phyloP scores from a whole-genome alignment of 2,888 invertebrate species.

The Hoplodrina blanda region DNA sequence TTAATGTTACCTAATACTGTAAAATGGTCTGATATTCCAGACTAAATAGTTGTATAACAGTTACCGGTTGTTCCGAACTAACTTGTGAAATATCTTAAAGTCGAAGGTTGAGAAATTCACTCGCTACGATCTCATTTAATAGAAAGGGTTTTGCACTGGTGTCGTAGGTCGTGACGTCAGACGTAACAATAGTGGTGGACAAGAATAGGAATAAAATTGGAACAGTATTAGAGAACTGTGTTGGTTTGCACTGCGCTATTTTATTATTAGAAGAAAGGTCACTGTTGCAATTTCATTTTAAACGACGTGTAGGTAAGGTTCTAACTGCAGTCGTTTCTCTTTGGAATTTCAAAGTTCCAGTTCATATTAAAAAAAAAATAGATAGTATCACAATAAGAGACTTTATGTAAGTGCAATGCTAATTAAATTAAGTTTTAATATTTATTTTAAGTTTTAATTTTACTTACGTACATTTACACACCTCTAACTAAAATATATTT shows the following conservation, averaged over 20 bases:
- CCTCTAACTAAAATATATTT: too few relatives aligned
- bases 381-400: too few relatives aligned
- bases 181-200: background rate
- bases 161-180: slow-evolving; percentile 22
- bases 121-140: slow-evolving; percentile 21
- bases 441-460: too few relatives aligned
- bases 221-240: background rate
- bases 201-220: slow-evolving; percentile 14
- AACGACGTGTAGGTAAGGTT: background rate
- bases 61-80: background rate
- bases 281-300: background rate
- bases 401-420: too few relatives aligned
- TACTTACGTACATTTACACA: too few relatives aligned
- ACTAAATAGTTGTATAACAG: background rate
- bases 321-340: background rate
- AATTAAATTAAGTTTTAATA: too few relatives aligned
- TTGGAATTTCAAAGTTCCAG: background rate
- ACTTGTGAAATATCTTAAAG: slow-evolving; percentile 1
- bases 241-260: background rate
- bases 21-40: background rate
- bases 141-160: slow-evolving; percentile 26
- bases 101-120: background rate
- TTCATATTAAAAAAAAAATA: too few relatives aligned
- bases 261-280: background rate
- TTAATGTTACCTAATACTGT: background rate